Evolutionary conservation across 2,888 invertebrate genomes (phyloP).

Genomic region (Zygogramma bicolorata): DNA sequence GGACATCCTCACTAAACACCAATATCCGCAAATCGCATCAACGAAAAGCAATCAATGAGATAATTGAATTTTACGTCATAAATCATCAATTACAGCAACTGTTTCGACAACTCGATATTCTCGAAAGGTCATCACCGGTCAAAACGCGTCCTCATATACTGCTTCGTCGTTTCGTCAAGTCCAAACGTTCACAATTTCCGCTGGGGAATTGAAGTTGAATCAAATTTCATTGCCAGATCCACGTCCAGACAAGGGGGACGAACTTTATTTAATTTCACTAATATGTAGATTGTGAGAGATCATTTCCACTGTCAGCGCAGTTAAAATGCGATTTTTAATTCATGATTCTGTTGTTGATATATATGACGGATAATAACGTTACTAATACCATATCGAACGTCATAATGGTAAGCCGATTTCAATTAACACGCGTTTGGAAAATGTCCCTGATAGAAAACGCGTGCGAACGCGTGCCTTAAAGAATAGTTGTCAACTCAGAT

Average conservation of each 20-base stretch:
- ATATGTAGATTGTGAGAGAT: neutral
- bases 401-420: too few species aligned
- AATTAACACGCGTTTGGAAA: too few species aligned
- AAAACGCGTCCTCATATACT: neutral
- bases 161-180: neutral
- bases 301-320: neutral
- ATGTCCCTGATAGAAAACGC: too few species aligned
- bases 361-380: too few species aligned
- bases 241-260: neutral
- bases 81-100: neutral
- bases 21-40: neutral
- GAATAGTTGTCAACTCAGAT: too few species aligned
- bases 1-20: neutral
- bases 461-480: too few species aligned
- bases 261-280: neutral
- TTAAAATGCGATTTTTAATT: too few species aligned
- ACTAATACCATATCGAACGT: too few species aligned
- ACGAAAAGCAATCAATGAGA: neutral
- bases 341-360: too few species aligned
- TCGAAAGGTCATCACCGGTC: neutral
- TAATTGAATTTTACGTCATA: neutral
- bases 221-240: neutral
- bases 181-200: neutral
- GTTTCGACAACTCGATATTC: neutral
- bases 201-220: neutral